phyloP scores from a whole-genome alignment of 2,113 vertebrate genomes.

The Bujurquina vittata region DNA sequence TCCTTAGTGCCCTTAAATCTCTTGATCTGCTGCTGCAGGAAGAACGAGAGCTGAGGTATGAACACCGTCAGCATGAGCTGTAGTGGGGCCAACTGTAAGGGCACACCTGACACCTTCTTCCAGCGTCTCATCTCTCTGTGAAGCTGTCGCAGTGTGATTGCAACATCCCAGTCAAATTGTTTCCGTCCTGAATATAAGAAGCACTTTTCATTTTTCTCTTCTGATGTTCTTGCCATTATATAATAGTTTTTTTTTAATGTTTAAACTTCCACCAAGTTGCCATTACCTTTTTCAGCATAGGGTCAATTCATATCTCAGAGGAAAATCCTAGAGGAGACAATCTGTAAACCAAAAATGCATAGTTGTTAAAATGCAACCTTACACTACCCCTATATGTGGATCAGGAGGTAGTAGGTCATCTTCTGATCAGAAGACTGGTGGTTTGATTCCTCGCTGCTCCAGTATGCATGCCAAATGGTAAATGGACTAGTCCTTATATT shows the following conservation, averaged over 20 bases:
- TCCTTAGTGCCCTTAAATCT: not conserved
- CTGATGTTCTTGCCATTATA: not conserved
- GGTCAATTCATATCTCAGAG: not conserved
- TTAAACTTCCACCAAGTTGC: too few species aligned
- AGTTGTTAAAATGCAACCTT: not conserved
- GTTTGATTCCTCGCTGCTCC: too few species aligned
- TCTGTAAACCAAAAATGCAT: not conserved
- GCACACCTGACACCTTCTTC: not conserved
- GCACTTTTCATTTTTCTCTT: not conserved
- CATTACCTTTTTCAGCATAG: not conserved
- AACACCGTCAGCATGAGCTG: not conserved
- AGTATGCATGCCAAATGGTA: too few species aligned
- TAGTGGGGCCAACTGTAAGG: not conserved
- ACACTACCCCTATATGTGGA: not conserved
- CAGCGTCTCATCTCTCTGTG: not conserved
- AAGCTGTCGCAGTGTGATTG: not conserved
- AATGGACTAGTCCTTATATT: too few species aligned
- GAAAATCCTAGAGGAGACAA: not conserved
- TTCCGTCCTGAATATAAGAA: not conserved
- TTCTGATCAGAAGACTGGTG: too few species aligned
- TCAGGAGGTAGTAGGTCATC: too few species aligned
- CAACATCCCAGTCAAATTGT: not conserved
- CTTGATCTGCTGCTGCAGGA: constrained; percentile 1
- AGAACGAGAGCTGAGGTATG: not conserved
- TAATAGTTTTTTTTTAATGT: not conserved